Percentiles rank a stretch among this genome's conserved stretches.
Evolutionary conservation across 2,888 invertebrate genomes (phyloP).

Genomic region (Platycheirus rosarum): DNA sequence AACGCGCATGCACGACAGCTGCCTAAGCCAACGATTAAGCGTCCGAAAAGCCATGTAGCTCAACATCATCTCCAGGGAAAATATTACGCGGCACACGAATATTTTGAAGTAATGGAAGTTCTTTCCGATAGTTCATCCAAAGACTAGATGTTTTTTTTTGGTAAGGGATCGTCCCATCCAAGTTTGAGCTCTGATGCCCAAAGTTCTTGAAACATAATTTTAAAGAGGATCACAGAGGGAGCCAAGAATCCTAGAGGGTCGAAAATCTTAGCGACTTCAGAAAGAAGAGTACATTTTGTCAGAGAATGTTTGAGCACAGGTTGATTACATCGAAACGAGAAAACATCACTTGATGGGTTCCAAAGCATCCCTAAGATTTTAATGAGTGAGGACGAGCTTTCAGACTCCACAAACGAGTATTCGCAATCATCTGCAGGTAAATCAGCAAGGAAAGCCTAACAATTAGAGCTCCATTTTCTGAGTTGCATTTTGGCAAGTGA

Average conservation of each 20-base stretch:
- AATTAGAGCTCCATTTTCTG: slow-evolving; percentile 41
- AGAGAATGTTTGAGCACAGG: not conserved
- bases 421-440: slow-evolving; percentile 7
- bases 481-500: slow-evolving; percentile 3
- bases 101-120: not conserved
- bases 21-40: not conserved
- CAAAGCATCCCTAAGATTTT: slow-evolving; percentile 13
- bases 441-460: slow-evolving; percentile 14
- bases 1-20: not conserved
- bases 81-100: not conserved
- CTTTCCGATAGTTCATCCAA: not conserved
- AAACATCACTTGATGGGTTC: slow-evolving; percentile 1
- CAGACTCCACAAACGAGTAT: slow-evolving; percentile 7
- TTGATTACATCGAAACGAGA: slow-evolving; percentile 6
- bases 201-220: too few species aligned
- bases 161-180: slow-evolving; percentile 4
- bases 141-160: not conserved
- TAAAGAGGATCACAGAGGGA: not conserved
- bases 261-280: not conserved
- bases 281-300: not conserved
- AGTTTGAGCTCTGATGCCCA: not conserved
- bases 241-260: slow-evolving; percentile 5
- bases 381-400: slow-evolving; percentile 5
- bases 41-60: slow-evolving; percentile 5
- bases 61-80: not conserved